A percentile compares a stretch with the other conserved stretches of the same genome.
phyloP scores from a whole-genome alignment of 2,797 vertebrate species.

The Oreochromis grahami region DNA sequence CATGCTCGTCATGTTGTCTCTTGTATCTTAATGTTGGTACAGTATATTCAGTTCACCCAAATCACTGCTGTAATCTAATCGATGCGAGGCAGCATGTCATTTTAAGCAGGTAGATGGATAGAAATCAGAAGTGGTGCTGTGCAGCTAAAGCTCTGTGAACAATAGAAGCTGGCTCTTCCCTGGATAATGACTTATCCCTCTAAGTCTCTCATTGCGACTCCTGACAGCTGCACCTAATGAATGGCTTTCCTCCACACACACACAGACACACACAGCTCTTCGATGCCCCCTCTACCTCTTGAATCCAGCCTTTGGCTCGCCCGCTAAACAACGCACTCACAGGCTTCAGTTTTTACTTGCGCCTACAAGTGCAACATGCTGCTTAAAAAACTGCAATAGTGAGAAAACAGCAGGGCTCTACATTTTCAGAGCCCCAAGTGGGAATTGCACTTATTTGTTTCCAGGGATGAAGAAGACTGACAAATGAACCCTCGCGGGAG shows the following conservation, averaged over 20 bases:
- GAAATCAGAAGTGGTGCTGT: neutral
- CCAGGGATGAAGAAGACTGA: conserved; percentile 75
- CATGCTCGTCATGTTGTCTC: neutral
- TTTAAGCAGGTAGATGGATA: neutral
- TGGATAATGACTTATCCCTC: conserved; percentile 60
- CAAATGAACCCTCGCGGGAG: conserved; percentile 73
- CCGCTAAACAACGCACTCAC: neutral
- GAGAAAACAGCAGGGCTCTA: conserved; percentile 53
- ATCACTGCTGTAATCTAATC: neutral
- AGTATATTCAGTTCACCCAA: neutral
- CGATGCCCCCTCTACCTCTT: conserved; percentile 6
- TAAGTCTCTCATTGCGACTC: conserved; percentile 39
- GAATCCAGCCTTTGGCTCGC: conserved; percentile 33
- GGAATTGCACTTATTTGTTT: conserved; percentile 75
- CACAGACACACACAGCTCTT: conserved; percentile 13
- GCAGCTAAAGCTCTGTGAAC: conserved; percentile 32
- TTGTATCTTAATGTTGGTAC: neutral
- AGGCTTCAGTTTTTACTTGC: conserved; percentile 30
- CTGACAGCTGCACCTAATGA: conserved; percentile 57
- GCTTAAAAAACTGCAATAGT: conserved; percentile 29
- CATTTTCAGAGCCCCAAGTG: conserved; percentile 46
- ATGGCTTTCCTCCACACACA: conserved; percentile 34
- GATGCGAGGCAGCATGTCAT: neutral
- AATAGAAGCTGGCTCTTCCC: conserved; percentile 28
- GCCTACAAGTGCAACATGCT: conserved; percentile 4